phyloP scores from a whole-genome alignment of 2,113 vertebrate genomes.

The Cynopterus brachyotis region DNA sequence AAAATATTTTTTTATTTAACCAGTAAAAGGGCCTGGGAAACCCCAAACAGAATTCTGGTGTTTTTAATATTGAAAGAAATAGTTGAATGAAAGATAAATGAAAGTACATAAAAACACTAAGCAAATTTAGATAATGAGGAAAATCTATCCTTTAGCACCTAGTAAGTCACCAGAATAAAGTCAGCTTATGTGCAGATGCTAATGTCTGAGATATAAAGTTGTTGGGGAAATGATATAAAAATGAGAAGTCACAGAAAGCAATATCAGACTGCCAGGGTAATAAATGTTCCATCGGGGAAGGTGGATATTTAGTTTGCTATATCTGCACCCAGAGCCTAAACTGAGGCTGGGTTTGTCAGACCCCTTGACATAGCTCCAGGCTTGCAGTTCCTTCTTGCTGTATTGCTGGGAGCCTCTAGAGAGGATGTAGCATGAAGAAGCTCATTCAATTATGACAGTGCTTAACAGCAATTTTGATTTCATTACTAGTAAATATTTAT shows the following conservation, averaged over 20 bases:
- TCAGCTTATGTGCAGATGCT: background rate
- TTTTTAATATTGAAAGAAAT: slow-evolving; percentile 26
- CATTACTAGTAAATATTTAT: slow-evolving; percentile 42
- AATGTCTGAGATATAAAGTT: background rate
- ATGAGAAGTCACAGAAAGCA: slow-evolving; percentile 29
- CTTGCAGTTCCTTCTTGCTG: background rate
- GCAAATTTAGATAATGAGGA: slow-evolving; percentile 31
- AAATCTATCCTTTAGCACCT: background rate
- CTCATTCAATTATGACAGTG: slow-evolving; percentile 38
- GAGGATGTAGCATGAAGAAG: background rate
- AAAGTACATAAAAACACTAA: background rate
- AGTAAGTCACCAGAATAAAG: background rate
- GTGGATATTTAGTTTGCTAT: background rate
- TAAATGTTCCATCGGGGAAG: background rate
- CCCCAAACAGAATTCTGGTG: background rate
- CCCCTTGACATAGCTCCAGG: background rate
- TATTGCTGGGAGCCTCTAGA: background rate
- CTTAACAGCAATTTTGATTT: slow-evolving; percentile 55
- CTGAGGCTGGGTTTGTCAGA: background rate
- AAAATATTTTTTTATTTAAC: background rate
- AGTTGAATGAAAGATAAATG: background rate
- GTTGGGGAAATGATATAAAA: background rate
- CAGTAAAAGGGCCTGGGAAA: background rate
- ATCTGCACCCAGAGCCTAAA: background rate
- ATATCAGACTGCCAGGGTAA: background rate